Conservation (phyloP, 2,797 vertebrate species). For the Phataginus tricuspis region DNA sequence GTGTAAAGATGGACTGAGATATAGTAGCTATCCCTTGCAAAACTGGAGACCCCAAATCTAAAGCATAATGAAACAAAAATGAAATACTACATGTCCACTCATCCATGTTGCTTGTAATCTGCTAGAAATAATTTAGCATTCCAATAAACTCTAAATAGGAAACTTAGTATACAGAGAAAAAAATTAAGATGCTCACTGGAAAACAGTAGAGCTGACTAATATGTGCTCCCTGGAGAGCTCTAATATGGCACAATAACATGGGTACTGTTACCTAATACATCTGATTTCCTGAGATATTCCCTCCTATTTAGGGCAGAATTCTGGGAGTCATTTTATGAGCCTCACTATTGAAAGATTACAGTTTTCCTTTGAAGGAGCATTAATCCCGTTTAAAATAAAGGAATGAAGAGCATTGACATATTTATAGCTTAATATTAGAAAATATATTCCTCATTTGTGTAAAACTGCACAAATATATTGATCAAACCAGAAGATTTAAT, state of each 20-base stretch:
- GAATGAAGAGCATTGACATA: not conserved
- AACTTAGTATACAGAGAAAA: slow-evolving; percentile 49
- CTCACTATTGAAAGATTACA: not conserved
- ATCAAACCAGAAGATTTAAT: not conserved
- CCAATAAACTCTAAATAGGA: slow-evolving; percentile 72
- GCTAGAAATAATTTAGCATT: slow-evolving; percentile 76
- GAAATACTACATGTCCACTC: slow-evolving; percentile 79
- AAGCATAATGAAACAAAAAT: slow-evolving; percentile 75
- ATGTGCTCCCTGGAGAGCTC: not conserved
- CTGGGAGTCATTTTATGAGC: not conserved
- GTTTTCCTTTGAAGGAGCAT: slow-evolving; percentile 34
- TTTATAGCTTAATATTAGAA: slow-evolving; percentile 7
- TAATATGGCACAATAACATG: not conserved
- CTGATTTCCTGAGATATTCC: not conserved
- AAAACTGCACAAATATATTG: slow-evolving; percentile 1
- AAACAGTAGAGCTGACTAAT: slow-evolving; percentile 17
- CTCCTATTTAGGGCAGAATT: not conserved
- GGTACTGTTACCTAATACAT: not conserved
- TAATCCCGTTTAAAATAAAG: slow-evolving; percentile 27
- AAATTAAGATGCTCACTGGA: slow-evolving; percentile 44
- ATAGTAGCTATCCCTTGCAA: slow-evolving; percentile 74
- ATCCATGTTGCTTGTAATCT: slow-evolving; percentile 66
- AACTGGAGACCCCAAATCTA: slow-evolving; percentile 73
- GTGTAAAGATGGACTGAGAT: slow-evolving; percentile 69
- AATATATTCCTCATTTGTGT: not conserved